Percentiles rank a stretch among this genome's conserved stretches.
Conservation (phyloP, 2,797 vertebrate species). For the Crocidura indochinensis region DNA sequence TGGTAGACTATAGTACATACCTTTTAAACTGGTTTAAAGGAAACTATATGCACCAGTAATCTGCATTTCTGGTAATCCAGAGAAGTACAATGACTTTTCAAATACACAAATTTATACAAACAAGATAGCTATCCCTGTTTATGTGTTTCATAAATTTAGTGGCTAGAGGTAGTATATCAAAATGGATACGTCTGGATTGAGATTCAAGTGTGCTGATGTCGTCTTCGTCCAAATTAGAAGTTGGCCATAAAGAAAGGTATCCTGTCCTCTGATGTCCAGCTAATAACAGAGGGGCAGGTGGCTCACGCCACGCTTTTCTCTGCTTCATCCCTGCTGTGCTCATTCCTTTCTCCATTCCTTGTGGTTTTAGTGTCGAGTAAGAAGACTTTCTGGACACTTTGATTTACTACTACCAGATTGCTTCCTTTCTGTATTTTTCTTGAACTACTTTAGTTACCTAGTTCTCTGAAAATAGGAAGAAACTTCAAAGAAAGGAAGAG, state of each 20-base stretch:
- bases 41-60: not conserved
- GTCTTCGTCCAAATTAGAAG: not conserved
- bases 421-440: not conserved
- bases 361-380: not conserved
- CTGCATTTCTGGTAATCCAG: not conserved
- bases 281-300: accelerated
- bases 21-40: not conserved
- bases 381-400: not conserved
- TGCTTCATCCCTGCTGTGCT: not conserved
- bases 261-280: not conserved
- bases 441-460: not conserved
- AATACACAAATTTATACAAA: too few relatives aligned
- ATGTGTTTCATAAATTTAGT: not conserved
- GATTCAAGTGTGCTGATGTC: not conserved
- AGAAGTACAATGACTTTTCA: not conserved
- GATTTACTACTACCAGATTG: not conserved
- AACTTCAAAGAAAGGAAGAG: not conserved
- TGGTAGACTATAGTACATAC: accelerated
- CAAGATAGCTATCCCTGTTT: not conserved
- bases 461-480: conserved; percentile 4
- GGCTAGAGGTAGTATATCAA: not conserved
- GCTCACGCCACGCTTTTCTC: not conserved
- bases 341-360: not conserved
- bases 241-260: not conserved
- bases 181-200: not conserved